Percentiles rank a stretch among this genome's conserved stretches.
Conservation (phyloP, 1,140 invertebrate species). For the Drosophila gunungcola region DNA sequence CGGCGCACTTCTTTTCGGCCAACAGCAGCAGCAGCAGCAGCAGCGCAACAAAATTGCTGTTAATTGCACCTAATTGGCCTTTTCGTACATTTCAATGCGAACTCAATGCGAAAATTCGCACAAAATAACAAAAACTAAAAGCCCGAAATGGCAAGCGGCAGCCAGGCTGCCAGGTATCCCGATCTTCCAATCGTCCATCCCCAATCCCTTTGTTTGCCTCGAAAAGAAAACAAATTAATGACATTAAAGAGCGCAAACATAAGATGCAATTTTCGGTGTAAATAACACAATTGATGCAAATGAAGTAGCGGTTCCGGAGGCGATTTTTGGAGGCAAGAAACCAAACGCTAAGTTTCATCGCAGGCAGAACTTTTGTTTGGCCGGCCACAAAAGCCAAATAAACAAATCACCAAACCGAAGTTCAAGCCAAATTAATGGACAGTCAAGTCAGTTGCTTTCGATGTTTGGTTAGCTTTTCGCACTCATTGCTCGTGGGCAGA, state of each 20-base stretch:
- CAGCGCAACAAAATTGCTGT: conserved; percentile 59
- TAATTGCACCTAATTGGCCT: conserved; percentile 74
- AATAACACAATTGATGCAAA: conserved; percentile 69
- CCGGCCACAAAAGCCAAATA: conserved; percentile 29
- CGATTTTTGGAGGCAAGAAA: conserved; percentile 21
- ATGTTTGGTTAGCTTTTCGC: conserved; percentile 5
- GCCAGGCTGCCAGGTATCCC: conserved; percentile 17
- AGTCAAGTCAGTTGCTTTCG: conserved; percentile 23
- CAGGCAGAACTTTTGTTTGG: conserved; percentile 15
- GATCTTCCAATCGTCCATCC: neutral
- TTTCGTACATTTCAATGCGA: conserved; percentile 77
- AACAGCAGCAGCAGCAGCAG: conserved; percentile 19
- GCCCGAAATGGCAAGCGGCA: conserved; percentile 33
- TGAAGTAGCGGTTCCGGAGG: conserved; percentile 63
- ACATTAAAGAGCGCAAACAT: conserved; percentile 45
- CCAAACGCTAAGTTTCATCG: conserved; percentile 31
- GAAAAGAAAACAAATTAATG: conserved; percentile 66
- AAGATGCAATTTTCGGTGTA: conserved; percentile 63
- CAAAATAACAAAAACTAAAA: conserved; percentile 68
- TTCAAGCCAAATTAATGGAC: conserved; percentile 81
- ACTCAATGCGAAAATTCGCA: conserved; percentile 73
- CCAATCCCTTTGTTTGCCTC: neutral
- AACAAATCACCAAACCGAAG: conserved; percentile 54
- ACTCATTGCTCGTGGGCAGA: neutral
- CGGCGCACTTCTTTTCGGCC: conserved; percentile 29